phyloP scores from a whole-genome alignment of 2,888 invertebrate genomes.

The Ernsta delagoae region DNA sequence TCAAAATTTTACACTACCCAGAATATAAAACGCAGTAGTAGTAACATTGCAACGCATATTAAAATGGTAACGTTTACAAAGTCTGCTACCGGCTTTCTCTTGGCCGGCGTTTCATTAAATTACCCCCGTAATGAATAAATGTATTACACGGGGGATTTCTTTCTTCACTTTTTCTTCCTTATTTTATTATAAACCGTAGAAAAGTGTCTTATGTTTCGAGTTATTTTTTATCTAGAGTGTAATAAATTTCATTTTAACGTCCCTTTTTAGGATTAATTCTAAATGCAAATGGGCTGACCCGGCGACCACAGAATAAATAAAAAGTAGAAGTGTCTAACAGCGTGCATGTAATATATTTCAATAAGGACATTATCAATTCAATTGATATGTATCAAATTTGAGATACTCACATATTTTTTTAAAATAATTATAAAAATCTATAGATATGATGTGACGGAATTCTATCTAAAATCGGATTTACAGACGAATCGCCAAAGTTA shows the following conservation, averaged over 20 bases:
- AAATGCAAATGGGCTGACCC: slow-evolving; percentile 65
- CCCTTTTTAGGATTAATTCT: slow-evolving; percentile 62
- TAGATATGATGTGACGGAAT: too few relatives aligned
- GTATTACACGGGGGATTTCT: slow-evolving; percentile 71
- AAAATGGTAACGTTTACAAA: slow-evolving; percentile 25
- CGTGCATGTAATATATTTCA: too few relatives aligned
- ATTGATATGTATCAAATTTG: too few relatives aligned
- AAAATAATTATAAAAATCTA: too few relatives aligned
- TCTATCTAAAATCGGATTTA: too few relatives aligned
- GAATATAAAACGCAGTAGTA: background rate
- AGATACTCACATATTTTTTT: too few relatives aligned
- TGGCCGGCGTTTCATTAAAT: slow-evolving; percentile 64
- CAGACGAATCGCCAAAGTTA: too few relatives aligned
- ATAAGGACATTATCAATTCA: too few relatives aligned
- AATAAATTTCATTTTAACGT: slow-evolving; percentile 69
- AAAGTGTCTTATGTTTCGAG: slow-evolving; percentile 64
- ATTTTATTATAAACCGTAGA: slow-evolving; percentile 70
- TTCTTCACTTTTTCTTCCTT: slow-evolving; percentile 61
- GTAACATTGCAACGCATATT: slow-evolving; percentile 36
- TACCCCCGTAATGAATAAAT: slow-evolving; percentile 78
- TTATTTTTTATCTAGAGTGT: slow-evolving; percentile 66
- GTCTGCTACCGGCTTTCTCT: slow-evolving; percentile 27
- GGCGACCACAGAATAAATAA: slow-evolving; percentile 8
- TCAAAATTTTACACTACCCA: background rate
- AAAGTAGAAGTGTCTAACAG: slow-evolving; percentile 15